Evolutionary conservation across 2,797 vertebrate genomes (phyloP).

Genomic region (Vespertilio murinus): DNA sequence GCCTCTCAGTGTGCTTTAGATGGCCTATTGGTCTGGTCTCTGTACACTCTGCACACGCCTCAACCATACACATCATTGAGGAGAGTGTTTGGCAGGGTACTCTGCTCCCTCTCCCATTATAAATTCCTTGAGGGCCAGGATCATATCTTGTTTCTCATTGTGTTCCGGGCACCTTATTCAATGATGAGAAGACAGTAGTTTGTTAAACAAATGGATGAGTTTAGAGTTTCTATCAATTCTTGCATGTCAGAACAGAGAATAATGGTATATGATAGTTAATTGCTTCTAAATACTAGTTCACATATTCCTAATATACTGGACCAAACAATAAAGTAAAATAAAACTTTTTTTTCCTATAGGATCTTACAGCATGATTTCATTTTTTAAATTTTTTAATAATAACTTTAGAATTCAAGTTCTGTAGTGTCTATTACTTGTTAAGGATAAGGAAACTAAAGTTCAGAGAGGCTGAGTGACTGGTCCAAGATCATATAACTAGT

Average conservation of each 20-base stretch:
- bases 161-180: background rate
- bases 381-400: background rate
- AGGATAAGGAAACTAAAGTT: background rate
- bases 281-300: background rate
- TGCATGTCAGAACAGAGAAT: background rate
- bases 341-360: background rate
- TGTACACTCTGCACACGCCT: background rate
- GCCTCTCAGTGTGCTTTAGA: background rate
- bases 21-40: background rate
- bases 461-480: background rate
- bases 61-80: background rate
- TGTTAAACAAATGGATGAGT: background rate
- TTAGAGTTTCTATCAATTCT: constrained; percentile 13
- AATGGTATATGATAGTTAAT: background rate
- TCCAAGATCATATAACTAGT: background rate
- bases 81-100: background rate
- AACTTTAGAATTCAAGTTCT: background rate
- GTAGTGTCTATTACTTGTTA: background rate
- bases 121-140: background rate
- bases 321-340: constrained; percentile 19
- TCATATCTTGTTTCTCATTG: background rate
- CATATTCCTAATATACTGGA: background rate
- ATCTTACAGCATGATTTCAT: background rate
- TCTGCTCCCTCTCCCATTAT: background rate
- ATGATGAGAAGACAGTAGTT: background rate